Base-by-base conservation (phyloP, 2,797 vertebrate genomes). In the Rhinatrema bivittatum region DNA sequence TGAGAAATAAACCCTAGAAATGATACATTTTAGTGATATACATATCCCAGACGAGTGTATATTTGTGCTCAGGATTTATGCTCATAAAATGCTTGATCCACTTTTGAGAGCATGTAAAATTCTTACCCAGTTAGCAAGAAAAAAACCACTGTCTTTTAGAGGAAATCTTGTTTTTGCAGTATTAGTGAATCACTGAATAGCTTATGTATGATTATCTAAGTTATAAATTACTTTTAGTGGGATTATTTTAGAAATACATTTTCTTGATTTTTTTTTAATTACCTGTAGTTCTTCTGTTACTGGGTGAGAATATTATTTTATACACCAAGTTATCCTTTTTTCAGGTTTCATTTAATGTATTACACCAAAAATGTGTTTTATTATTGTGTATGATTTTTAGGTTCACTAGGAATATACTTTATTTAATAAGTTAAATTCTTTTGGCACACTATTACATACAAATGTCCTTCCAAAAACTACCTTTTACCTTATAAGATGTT, bases 371-470 rank as follows among this genome's bases (percentile, higher is more conserved):
- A 82, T 69, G 42, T 68, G 78, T 84, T 84, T 72, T 84, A 81
- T 80, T 81, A 81, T 78, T 69, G 76, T 62, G 64, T 78, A 58
- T 68, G 71, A 67, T 70, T 67, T 81, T 78, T 87, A 85, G 83
- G 62, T 74, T 81, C 74, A 81, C 69, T 68, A 87, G 81, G 79
- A 84, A 78, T 79, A 78, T 83, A 81, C 82, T 84, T 82, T 87
- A 87, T 87, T 82, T 82, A 82, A 85, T 87, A 87, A 87, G 62
- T 87, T 86, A 83, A 83, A 68, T 73, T 68, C 61, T 76, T 74
- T 70, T 75, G 80, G 73, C 82, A 84, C 79, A 81, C 74, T 74
- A 80, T 85, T 74, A 78, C 77, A 62, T 72, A 62, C 68, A 79
- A 77, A 68, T 56, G 25, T 40, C 29, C 47, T 37, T 65, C 56